These are phyloP conservation scores for Camelus dromedarius DNA, from an alignment of 2,113 vertebrate species.

Conservation along the genomic window DNA sequence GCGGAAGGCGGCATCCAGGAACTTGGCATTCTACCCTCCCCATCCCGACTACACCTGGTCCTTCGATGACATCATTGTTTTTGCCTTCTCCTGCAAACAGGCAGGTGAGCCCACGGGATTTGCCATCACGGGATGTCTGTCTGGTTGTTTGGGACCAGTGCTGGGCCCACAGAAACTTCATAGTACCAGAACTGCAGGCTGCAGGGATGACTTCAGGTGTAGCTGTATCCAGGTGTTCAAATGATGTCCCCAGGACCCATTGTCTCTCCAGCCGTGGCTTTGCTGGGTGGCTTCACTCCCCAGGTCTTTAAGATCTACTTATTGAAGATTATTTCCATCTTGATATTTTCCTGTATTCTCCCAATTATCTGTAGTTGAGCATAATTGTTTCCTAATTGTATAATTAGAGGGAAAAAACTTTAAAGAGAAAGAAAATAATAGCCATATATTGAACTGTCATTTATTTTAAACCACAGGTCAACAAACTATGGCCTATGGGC, in stretches of 20 bases:
- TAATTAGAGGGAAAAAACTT: background rate
- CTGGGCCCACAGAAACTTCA: background rate
- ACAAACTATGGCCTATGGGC: too few species aligned
- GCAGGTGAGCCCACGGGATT: conserved; percentile 87
- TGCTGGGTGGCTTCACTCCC: background rate
- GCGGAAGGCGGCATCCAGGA: conserved; percentile 90
- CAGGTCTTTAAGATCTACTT: background rate
- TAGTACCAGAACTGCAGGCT: background rate
- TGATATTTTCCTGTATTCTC: background rate
- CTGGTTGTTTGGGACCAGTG: background rate
- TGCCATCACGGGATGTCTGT: background rate
- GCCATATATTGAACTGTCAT: background rate
- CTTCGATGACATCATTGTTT: conserved; percentile 97
- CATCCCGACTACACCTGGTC: conserved; percentile 94
- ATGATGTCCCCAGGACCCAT: background rate
- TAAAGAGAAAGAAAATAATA: background rate
- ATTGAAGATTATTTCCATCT: background rate
- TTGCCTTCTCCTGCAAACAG: conserved; percentile 93
- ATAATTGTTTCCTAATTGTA: background rate
- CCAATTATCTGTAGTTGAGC: background rate
- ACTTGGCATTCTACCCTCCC: conserved; percentile 93
- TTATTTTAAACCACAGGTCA: background rate
- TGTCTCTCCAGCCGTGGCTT: background rate
- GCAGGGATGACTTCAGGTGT: fast-evolving
- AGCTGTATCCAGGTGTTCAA: background rate